Evolutionary conservation across 2,797 vertebrate genomes (phyloP).

Genomic region (Ambastaia sidthimunki): DNA sequence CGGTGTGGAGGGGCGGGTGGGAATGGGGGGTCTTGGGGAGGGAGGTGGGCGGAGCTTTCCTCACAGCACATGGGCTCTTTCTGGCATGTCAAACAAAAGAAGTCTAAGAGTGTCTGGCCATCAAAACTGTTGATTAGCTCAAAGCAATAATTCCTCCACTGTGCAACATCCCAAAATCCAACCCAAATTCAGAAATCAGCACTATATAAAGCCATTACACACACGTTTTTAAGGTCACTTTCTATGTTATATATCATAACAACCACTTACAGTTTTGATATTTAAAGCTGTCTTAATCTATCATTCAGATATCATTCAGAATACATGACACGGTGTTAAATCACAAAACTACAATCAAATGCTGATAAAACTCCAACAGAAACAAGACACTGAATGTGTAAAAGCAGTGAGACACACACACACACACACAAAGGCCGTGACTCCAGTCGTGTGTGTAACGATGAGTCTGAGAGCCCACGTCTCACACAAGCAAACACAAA

Average conservation of each 20-base stretch:
- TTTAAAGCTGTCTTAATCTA: not conserved
- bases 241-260: not conserved
- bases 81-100: slow-evolving; percentile 54
- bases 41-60: slow-evolving; percentile 66
- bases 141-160: not conserved
- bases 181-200: not conserved
- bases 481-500: slow-evolving; percentile 34
- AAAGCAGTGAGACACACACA: slow-evolving; percentile 21
- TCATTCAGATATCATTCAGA: slow-evolving; percentile 1
- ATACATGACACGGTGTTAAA: not conserved
- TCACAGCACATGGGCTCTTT: slow-evolving; percentile 60
- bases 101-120: not conserved
- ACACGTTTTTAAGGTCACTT: not conserved
- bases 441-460: not conserved
- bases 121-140: slow-evolving; percentile 11
- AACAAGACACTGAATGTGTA: not conserved
- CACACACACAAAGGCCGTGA: slow-evolving; percentile 11
- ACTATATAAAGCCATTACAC: not conserved
- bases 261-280: not conserved
- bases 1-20: slow-evolving; percentile 55
- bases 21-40: not conserved
- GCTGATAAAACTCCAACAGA: not conserved
- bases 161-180: no score
- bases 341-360: not conserved
- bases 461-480: not conserved